These are phyloP conservation scores for Deroplatys truncata DNA, from an alignment of 2,888 invertebrate species.

Conservation along the genomic window DNA sequence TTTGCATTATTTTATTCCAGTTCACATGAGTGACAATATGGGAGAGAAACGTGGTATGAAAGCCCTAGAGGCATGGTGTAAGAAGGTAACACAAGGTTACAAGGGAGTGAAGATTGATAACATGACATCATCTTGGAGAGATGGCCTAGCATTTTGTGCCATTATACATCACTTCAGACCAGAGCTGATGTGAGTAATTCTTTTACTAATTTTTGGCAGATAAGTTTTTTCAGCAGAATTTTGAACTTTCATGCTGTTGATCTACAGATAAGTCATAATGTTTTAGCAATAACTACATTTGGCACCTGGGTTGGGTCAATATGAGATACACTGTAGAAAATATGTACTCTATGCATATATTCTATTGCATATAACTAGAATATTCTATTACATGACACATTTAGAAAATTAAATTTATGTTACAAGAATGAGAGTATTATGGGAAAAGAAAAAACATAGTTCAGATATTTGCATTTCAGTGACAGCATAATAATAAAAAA, in stretches of 20 bases:
- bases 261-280: neutral
- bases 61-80: conserved; percentile 90
- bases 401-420: too few relatives aligned
- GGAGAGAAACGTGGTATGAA: conserved; percentile 82
- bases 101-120: conserved; percentile 85
- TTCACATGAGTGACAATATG: conserved; percentile 48
- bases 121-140: conserved; percentile 94
- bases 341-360: too few relatives aligned
- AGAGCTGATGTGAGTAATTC: conserved; percentile 83
- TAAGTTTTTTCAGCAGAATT: neutral
- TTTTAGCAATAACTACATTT: too few relatives aligned
- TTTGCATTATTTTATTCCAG: neutral
- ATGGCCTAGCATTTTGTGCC: conserved; percentile 94
- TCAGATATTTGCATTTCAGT: too few relatives aligned
- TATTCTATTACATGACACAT: too few relatives aligned
- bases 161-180: conserved; percentile 94
- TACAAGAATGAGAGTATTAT: too few relatives aligned
- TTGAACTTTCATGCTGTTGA: neutral
- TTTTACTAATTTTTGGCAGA: neutral
- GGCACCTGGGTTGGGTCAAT: too few relatives aligned
- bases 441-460: too few relatives aligned
- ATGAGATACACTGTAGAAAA: too few relatives aligned
- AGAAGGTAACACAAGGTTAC: conserved; percentile 83
- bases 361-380: too few relatives aligned
- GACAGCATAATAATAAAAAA: too few relatives aligned